Base-by-base conservation (phyloP, 2,797 vertebrate genomes). In the Serranus cabrilla region DNA sequence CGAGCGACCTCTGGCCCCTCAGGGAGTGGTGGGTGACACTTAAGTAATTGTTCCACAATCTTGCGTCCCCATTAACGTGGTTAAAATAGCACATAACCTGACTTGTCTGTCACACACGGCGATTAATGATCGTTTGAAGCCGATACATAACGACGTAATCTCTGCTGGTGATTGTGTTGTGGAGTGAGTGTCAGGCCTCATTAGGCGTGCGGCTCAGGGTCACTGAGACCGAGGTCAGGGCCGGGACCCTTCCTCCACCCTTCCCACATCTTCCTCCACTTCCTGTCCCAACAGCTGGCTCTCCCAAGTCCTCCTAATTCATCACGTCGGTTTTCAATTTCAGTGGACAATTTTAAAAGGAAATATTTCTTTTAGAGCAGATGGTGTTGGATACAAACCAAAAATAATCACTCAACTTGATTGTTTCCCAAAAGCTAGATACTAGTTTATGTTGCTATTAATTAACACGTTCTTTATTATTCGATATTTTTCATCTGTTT, bases 241-340 rank as follows among this genome's bases (percentile, higher is more conserved):
- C 69, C 7, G 13, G 58, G 84, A 59, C 68, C 59, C 72, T 60
- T 27, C 66, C 18, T 75, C 70, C 74, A 64, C 47, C 52, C 73
- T 82, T 90, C 89, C 88, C 89, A 90, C 76, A 79, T 77, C 73
- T 69, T 66, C 55, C 47, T 79, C 62, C 68, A 84, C 76, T 91
- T 93, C 88, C 87, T 90, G 76, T 81, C 78, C 43, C 39, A 72
- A 47, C 81, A 88, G 80, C 76, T 85, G 76, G 57, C 63, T 74
- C 55, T 11, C 43, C 37, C 45, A 68, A 40, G 5, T 37, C 27
- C 39, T 20, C 16, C 4, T 46, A 6, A 58, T 68, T 46, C 11
- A 42, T 80, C 23, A 80, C 71, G 68, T 71, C 7, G 14, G 2
- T 49, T 4, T 70, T 54, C 1, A 60, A 27, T 58, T 43, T 25